Evolutionary conservation across 2,888 invertebrate genomes (phyloP).

Genomic region (Melieria crassipennis): DNA sequence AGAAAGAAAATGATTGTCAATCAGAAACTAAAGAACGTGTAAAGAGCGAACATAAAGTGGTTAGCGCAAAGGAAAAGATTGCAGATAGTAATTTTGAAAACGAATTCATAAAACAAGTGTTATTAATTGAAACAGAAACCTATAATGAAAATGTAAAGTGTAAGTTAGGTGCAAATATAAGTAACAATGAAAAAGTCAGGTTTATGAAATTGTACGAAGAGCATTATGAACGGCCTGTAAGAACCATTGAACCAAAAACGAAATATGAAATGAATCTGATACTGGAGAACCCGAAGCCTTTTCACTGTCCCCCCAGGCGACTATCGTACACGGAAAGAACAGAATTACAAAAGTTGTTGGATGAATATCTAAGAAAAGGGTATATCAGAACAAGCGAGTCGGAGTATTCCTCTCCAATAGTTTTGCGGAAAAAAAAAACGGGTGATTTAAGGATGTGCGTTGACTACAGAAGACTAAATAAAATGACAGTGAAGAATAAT

Average conservation of each 20-base stretch:
- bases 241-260: neutral
- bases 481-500: too few species aligned
- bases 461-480: too few species aligned
- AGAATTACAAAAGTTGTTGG: conserved; percentile 11
- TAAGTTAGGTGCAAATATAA: neutral
- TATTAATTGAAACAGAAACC: neutral
- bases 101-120: neutral
- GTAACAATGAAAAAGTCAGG: neutral
- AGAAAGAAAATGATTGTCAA: neutral
- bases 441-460: too few species aligned
- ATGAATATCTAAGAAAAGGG: conserved; percentile 30
- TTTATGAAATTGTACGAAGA: neutral
- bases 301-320: conserved; percentile 1
- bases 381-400: neutral
- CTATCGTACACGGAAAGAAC: neutral
- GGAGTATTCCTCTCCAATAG: too few species aligned
- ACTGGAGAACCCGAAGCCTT: conserved; percentile 8
- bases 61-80: neutral
- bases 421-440: conserved; percentile 31
- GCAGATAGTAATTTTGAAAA: neutral
- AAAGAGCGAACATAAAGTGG: neutral
- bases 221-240: neutral
- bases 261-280: conserved; percentile 14
- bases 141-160: neutral
- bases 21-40: neutral